Conservation (phyloP, 2,797 vertebrate genomes). For the Halcyon chelicuti region DNA sequence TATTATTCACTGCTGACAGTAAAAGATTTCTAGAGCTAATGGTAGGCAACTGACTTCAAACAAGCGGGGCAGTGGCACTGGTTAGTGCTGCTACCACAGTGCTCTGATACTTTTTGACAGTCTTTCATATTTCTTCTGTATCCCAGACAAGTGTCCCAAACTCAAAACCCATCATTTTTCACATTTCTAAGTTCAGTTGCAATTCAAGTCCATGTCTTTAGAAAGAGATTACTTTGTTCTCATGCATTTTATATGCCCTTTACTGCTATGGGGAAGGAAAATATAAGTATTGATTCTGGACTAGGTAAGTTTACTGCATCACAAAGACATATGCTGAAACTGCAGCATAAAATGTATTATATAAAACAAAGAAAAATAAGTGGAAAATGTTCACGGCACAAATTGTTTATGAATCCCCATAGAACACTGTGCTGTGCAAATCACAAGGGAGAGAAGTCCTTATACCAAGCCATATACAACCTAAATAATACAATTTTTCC, state of each 20-base stretch:
- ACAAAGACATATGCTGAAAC: conserved; percentile 22
- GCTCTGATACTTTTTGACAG: background rate
- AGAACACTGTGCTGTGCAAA: background rate
- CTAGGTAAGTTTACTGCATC: conserved; percentile 17
- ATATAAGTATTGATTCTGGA: conserved; percentile 20
- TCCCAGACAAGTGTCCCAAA: background rate
- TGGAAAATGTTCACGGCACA: background rate
- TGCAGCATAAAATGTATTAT: conserved; percentile 25
- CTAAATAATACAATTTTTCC: background rate
- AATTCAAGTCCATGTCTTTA: conserved; percentile 63
- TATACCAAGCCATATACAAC: background rate
- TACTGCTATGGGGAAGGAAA: background rate
- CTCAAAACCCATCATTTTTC: background rate
- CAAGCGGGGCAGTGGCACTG: background rate
- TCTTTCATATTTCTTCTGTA: background rate
- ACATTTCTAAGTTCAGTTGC: conserved; percentile 71
- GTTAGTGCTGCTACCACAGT: background rate
- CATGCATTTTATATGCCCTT: conserved; percentile 38
- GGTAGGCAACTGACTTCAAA: background rate
- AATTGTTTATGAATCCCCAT: conserved; percentile 32
- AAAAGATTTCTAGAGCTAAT: background rate
- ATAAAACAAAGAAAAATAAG: conserved; percentile 36
- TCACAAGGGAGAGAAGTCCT: background rate
- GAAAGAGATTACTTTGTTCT: conserved; percentile 28
- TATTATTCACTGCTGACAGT: background rate